These are phyloP conservation scores for Ditylenchus dipsaci DNA, from an alignment of 1,140 invertebrate genomes.

Conservation along the genomic window DNA sequence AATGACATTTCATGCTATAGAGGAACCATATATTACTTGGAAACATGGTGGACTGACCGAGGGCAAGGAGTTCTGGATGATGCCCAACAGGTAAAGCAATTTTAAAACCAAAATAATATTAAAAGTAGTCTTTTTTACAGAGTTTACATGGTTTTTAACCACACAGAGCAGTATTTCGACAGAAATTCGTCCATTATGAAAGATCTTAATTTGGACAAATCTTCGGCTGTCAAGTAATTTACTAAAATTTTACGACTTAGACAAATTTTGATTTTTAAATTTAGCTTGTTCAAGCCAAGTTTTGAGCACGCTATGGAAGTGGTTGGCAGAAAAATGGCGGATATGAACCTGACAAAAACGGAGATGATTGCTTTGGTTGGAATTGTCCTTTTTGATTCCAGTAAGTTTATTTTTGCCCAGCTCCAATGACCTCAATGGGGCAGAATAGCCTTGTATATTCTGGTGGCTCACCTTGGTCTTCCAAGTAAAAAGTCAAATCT, in stretches of 20 bases:
- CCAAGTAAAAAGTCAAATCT: too few relatives aligned
- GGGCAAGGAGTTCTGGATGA: constrained; percentile 28
- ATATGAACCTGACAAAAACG: constrained; percentile 2
- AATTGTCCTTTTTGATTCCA: constrained; percentile 25
- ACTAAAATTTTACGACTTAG: neutral
- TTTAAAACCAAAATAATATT: too few relatives aligned
- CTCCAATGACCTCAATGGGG: neutral
- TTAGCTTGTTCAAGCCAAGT: constrained; percentile 25
- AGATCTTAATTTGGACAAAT: constrained; percentile 29
- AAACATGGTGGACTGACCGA: constrained; percentile 24
- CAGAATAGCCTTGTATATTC: too few relatives aligned
- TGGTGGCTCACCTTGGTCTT: too few relatives aligned
- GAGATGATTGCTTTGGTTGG: constrained; percentile 24
- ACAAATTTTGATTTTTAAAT: constrained; percentile 2
- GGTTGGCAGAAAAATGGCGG: constrained; percentile 26
- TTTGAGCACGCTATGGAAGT: constrained; percentile 23
- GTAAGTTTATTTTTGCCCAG: neutral
- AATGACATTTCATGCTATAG: constrained; percentile 26
- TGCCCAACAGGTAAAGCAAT: constrained; percentile 21
- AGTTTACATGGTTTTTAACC: constrained; percentile 20
- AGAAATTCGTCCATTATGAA: constrained; percentile 16
- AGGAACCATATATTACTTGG: constrained; percentile 33
- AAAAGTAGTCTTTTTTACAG: neutral
- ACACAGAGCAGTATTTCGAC: constrained; percentile 24
- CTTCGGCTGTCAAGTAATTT: constrained; percentile 22